Evolutionary conservation across 1,140 invertebrate species (phyloP), one percentile per base, ranked within the genome.

Genomic region (Pseudomyrmex gracilis): DNA sequence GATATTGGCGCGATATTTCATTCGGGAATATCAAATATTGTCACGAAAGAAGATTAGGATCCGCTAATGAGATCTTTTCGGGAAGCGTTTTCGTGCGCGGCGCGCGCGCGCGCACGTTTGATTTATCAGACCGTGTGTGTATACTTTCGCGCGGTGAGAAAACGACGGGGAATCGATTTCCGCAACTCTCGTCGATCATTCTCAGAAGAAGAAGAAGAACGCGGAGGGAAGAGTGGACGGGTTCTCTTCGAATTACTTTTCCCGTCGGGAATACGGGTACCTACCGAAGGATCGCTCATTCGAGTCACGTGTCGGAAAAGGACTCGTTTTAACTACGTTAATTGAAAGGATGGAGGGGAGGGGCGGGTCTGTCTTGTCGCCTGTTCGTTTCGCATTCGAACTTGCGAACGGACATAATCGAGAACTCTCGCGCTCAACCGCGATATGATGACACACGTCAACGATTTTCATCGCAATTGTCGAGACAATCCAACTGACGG

Each of bases 71-170:
- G 53, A 84, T 68, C 47, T 43, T 60, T 22, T 17, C 17, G 64
- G n/a, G 4, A 45, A 51, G 24, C 2, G 17, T 47, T 57, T 78
- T 67, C 55, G 34, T 34, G 34, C 20, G 55, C 9, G 15, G 45
- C 58, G 24, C 51, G n/a, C n/a, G n/a, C n/a, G n/a, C n/a, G n/a
- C n/a, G n/a, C n/a, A n/a, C n/a, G 20, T 68, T 84, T 84, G 82
- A 84, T 84, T 84, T 84, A 84, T 84, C 66, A 68, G 76, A n/a
- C 17, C 64, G 8, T n/a, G 22, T 84, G 63, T 34, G 22, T 84
- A 55, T 78, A 78, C 51, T 24, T 43, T 13, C 34, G 17, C 61
- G 12, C 22, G 22, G 60, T 13, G 63, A 66, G 61, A 53, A 17
- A 13, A 53, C 51, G 45, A 78, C 7, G 34, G 34, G 34, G 34